Conservation (phyloP, 2,113 vertebrate species). For the Abramis brama region DNA sequence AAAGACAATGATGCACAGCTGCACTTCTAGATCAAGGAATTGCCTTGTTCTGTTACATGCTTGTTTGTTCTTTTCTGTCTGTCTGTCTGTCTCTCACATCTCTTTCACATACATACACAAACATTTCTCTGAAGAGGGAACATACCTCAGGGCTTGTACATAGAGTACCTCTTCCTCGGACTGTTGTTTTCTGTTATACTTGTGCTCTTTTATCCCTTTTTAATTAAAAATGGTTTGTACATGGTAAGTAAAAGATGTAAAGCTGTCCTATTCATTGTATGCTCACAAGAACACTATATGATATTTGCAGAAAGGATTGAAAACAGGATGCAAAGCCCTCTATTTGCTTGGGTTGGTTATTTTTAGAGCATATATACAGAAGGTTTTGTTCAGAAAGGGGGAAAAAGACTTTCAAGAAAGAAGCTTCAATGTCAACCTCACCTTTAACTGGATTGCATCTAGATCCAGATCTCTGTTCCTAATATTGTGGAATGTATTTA, state of each 20-base stretch:
- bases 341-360: neutral
- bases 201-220: conserved; percentile 11
- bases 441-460: conserved; percentile 14
- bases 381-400: neutral
- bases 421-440: neutral
- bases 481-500: conserved; percentile 47
- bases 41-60: conserved; percentile 65
- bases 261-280: conserved; percentile 3
- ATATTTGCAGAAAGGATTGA: neutral
- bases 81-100: conserved; percentile 58
- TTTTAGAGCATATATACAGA: neutral
- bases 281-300: conserved; percentile 1
- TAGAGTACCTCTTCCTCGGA: conserved; percentile 60
- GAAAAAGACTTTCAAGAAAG: neutral
- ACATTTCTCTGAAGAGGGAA: conserved; percentile 49
- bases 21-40: conserved; percentile 83
- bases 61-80: conserved; percentile 44
- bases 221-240: conserved; percentile 21
- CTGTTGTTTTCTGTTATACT: conserved; percentile 22
- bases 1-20: conserved; percentile 80
- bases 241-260: neutral
- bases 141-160: conserved; percentile 90
- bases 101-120: conserved; percentile 51
- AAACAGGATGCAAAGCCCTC: neutral
- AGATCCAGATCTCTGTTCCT: conserved; percentile 23